A percentile compares a stretch with the other conserved stretches of the same genome.
Evolutionary conservation across 2,888 invertebrate genomes (phyloP).

Genomic region (Anthrax anthrax): DNA sequence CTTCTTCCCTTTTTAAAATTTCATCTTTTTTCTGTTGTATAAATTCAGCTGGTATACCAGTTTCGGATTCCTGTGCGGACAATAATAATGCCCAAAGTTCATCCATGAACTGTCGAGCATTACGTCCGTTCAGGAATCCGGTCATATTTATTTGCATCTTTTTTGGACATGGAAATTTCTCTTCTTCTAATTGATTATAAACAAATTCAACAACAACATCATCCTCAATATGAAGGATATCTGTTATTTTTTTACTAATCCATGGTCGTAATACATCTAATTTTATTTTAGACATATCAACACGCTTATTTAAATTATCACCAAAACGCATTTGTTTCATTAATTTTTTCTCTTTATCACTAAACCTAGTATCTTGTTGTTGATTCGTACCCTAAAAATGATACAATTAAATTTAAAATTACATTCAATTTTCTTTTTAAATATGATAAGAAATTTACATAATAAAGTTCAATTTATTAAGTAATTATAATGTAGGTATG

Average conservation of each 20-base stretch:
- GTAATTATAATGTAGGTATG: background rate
- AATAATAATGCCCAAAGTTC: slow-evolving; percentile 92
- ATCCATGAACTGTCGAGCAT: slow-evolving; percentile 93
- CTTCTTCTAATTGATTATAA: slow-evolving; percentile 89
- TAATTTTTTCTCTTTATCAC: slow-evolving; percentile 98
- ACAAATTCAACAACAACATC: slow-evolving; percentile 99
- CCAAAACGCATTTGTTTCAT: slow-evolving; percentile 98
- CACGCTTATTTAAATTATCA: slow-evolving; percentile 84
- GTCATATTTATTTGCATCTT: slow-evolving; percentile 99
- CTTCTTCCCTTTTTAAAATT: slow-evolving; percentile 61
- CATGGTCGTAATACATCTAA: slow-evolving; percentile 96
- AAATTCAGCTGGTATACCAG: slow-evolving; percentile 89
- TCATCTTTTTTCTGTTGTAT: slow-evolving; percentile 95
- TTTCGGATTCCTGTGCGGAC: slow-evolving; percentile 89
- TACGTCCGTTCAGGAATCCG: slow-evolving; percentile 95
- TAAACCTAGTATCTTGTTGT: slow-evolving; percentile 97
- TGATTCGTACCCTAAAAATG: slow-evolving; percentile 80
- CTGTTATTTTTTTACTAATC: slow-evolving; percentile 94
- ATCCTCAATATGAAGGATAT: slow-evolving; percentile 93
- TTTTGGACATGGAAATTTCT: slow-evolving; percentile 91
- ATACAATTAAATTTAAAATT: too few relatives aligned
- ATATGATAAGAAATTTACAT: too few relatives aligned
- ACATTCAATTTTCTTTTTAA: too few relatives aligned
- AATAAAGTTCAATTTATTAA: too few relatives aligned
- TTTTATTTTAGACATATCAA: slow-evolving; percentile 97